Percentiles rank a stretch among this genome's conserved stretches.
Evolutionary conservation across 30 jellyfish, hydroid and myxozoan genomes (phyloP).

Genomic region (Chironex yamaguchii): DNA sequence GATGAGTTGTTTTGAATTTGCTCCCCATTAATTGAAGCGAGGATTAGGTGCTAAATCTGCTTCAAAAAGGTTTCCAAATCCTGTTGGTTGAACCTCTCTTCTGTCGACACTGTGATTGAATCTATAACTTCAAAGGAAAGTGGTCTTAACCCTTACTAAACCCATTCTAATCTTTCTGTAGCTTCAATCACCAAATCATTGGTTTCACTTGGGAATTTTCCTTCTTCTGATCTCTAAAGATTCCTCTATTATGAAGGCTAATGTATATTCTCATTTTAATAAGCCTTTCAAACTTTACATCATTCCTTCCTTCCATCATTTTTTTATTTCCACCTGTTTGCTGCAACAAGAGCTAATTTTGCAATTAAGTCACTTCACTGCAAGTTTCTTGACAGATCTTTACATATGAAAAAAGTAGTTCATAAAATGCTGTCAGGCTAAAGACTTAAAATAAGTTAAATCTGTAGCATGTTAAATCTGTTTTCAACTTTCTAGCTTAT

Average conservation of each 20-base stretch:
- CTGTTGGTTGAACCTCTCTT: conserved; percentile 32
- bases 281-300: conserved; percentile 19
- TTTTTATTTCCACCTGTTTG: conserved; percentile 7
- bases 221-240: not conserved
- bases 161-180: conserved; percentile 29
- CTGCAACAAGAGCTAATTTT: conserved; percentile 8
- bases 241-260: conserved; percentile 12
- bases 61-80: conserved; percentile 13
- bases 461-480: not conserved
- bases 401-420: conserved; percentile 2
- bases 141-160: conserved; percentile 17
- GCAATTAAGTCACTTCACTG: conserved; percentile 14
- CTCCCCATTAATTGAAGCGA: conserved; percentile 25
- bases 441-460: too few species aligned
- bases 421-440: too few species aligned
- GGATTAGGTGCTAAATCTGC: not conserved
- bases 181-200: conserved; percentile 19
- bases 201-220: conserved; percentile 3
- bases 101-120: conserved; percentile 22
- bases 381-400: conserved; percentile 18
- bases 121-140: conserved; percentile 4
- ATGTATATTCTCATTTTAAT: not conserved
- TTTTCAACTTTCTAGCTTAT: not conserved
- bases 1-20: conserved; percentile 5
- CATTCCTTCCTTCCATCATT: too few species aligned